phyloP scores from a whole-genome alignment of 2,797 vertebrate species.

The Molossus molossus region DNA sequence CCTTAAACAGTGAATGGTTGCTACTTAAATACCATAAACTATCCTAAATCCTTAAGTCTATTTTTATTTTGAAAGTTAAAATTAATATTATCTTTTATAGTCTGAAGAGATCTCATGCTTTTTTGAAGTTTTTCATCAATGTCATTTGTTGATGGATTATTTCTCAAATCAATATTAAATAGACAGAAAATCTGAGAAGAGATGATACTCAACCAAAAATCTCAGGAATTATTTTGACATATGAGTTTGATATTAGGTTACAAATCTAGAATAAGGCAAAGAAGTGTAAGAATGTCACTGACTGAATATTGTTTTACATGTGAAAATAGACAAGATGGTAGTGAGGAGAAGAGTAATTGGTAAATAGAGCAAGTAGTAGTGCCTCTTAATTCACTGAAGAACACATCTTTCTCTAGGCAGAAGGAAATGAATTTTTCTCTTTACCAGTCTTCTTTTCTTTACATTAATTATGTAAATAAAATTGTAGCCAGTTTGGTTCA shows the following conservation, averaged over 20 bases:
- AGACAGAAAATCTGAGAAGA: slow-evolving; percentile 23
- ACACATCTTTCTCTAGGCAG: background rate
- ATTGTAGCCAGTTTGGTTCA: background rate
- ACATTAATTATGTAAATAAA: slow-evolving; percentile 12
- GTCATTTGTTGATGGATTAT: background rate
- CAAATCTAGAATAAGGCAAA: background rate
- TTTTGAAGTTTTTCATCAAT: background rate
- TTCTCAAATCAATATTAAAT: background rate
- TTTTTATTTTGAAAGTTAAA: slow-evolving; percentile 66
- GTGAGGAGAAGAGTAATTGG: background rate
- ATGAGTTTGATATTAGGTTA: slow-evolving; percentile 10
- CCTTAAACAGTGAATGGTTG: slow-evolving; percentile 62
- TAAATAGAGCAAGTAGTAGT: background rate
- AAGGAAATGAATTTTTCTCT: background rate
- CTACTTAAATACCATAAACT: slow-evolving; percentile 40
- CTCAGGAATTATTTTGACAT: background rate
- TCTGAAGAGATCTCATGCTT: background rate
- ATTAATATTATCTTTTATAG: background rate
- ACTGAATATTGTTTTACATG: background rate
- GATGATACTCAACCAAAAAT: background rate
- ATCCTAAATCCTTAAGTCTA: background rate
- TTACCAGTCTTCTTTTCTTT: background rate
- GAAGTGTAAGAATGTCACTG: background rate
- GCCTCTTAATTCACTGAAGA: background rate
- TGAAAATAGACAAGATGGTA: background rate